Base-by-base conservation (phyloP, 2,113 vertebrate species). In the Phocoena sinus region DNA sequence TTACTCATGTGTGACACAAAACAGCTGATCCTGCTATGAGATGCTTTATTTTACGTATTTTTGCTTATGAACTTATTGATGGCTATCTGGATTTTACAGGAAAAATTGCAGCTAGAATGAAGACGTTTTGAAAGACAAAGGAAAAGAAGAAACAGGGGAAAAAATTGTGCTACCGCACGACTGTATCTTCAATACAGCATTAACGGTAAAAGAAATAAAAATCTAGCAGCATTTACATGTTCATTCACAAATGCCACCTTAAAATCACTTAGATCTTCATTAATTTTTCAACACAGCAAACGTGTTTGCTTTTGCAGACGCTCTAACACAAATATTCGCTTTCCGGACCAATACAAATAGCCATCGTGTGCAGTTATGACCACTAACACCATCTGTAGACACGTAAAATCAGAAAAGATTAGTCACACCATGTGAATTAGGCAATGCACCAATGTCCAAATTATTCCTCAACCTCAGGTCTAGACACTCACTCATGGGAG, bases 181-280 rank as follows among this genome's bases (percentile, higher is more conserved):
- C 90, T 71, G 0, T 85, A 25, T 89, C 76, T 94, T 96, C 94
- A 89, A 62, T 80, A 95, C 90, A 97, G 96, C 95, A 94, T 86
- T 96, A 97, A 95, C 95, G 91, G 84, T 91, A 86, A 96, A 95
- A 94, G 74, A 95, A 94, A 96, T 79, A 60, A 65, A 97, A 97
- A 97, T 82, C 92, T 60, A 94, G 91, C 63, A 5, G 85, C 92
- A 70, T 63, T 97, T 97, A 84, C 41, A 77, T 65, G 71, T 77
- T 28, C 83, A 86, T 89, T 96, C 94, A 96, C 82, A 96, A 94
- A 92, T 89, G 58, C 58, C 91, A 95, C 93, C 94, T 97, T 97
- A 88, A 96, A 96, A 95, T 94, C 97, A 97, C 85, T 97, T 96
- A 97, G 87, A 95, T 97, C 95, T 95, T 95, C 96, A 97, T 97